Percentiles rank a stretch among this genome's conserved stretches.
phyloP scores from a whole-genome alignment of 2,888 invertebrate species.

The Aplocera efformata region DNA sequence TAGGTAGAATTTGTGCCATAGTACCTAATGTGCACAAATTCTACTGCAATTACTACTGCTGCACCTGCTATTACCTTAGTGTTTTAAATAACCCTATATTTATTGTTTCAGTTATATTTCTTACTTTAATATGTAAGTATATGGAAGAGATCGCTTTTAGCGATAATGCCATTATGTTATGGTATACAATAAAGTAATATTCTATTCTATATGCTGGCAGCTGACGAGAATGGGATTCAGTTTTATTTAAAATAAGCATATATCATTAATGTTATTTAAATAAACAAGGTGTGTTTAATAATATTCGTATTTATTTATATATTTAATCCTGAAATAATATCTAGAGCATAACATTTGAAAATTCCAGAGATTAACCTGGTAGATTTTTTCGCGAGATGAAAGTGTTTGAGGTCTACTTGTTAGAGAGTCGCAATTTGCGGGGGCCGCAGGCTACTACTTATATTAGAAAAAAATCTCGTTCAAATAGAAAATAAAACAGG shows the following conservation, averaged over 20 bases:
- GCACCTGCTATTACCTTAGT: too few species aligned
- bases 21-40: too few species aligned
- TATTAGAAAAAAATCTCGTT: slow-evolving; percentile 67
- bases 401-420: slow-evolving; percentile 45
- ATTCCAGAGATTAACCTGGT: slow-evolving; percentile 15
- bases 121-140: slow-evolving; percentile 47
- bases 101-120: slow-evolving; percentile 68
- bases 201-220: slow-evolving; percentile 26
- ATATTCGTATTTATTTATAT: background rate
- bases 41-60: too few species aligned
- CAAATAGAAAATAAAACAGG: slow-evolving; percentile 72
- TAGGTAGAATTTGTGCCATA: too few species aligned
- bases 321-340: slow-evolving; percentile 4
- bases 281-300: background rate
- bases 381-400: slow-evolving; percentile 14
- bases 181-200: too few species aligned
- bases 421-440: slow-evolving; percentile 75
- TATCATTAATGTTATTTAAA: slow-evolving; percentile 15
- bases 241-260: slow-evolving; percentile 14
- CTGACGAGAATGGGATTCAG: slow-evolving; percentile 36
- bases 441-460: slow-evolving; percentile 69
- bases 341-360: background rate
- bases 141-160: too few species aligned
- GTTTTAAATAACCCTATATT: slow-evolving; percentile 9
- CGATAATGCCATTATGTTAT: too few species aligned